Evolutionary conservation across 1,140 invertebrate genomes (phyloP), one percentile per base, ranked within the genome.

Genomic region (Heliconius himera): DNA sequence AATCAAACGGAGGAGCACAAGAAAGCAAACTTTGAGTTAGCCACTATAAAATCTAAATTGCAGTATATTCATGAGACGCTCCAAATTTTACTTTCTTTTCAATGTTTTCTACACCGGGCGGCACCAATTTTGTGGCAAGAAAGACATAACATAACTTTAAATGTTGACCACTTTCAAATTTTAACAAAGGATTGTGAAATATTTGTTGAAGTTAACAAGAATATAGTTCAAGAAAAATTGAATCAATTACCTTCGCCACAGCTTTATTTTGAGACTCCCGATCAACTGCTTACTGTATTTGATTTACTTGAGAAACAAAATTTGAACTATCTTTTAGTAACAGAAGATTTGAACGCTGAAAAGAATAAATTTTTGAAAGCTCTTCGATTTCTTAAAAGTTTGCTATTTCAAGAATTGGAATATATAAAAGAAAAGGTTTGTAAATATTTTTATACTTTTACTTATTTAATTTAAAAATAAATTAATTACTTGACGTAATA

Each of bases 31-130:
- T 94, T 91, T 60, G 94, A 95, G 74, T 73, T 94, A 76, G 90
- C 94, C 18, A 93, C 95, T 33, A 81, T 96, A 6, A 95, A 95
- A 79, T 94, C 96, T 1, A 95, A 96, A 74, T 88, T 97, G 26
- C 96, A 96, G 71, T 95, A 95, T 38, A 95, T 95, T 71, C 95
- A 96, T 81, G 96, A 97, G 85, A 95, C 95, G 26, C 96, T 96
- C 92, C 88, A 95, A 73, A 95, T 95, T 73, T 95, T 95, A 56
- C 94, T 96, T 83, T 95, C 96, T 78, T 97, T 96, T 88, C 96
- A 96, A 89, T 95, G 95, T 82, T 97, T 97, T 49, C 96, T 96
- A 13, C 16, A 76, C 79, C 79, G 29, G 72, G 79, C 81, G 33
- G 82, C 84, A 8, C 84, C 84, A 71, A 73, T 83, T 75, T 79